These are phyloP conservation scores for Clivina fossor DNA, from an alignment of 2,888 invertebrate genomes.

Conservation along the genomic window DNA sequence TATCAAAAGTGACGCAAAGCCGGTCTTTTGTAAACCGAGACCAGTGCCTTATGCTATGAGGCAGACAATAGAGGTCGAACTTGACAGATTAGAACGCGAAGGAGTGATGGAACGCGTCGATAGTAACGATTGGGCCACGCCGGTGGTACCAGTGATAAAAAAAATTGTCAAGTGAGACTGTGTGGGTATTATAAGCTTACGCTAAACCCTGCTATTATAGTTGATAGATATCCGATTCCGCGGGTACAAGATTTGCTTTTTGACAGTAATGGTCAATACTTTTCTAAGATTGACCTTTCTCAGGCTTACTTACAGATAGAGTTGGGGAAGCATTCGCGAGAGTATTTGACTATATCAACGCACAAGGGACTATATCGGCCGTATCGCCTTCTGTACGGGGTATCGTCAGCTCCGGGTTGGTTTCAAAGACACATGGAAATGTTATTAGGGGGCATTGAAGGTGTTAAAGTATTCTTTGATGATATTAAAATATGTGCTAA, in stretches of 20 bases:
- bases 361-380: constrained; percentile 43
- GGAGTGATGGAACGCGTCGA: neutral
- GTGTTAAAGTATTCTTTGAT: constrained; percentile 41
- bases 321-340: constrained; percentile 35
- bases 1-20: constrained; percentile 3
- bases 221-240: constrained; percentile 42
- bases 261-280: constrained; percentile 36
- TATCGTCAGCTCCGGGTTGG: constrained; percentile 45
- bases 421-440: constrained; percentile 47
- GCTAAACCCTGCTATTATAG: constrained; percentile 40
- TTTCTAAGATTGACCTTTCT: constrained; percentile 40
- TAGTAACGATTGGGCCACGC: constrained; percentile 12
- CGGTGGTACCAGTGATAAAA: constrained; percentile 15
- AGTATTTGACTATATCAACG: constrained; percentile 42
- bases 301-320: constrained; percentile 36
- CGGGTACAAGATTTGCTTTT: constrained; percentile 41
- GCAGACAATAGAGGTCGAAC: constrained; percentile 33
- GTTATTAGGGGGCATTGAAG: constrained; percentile 39
- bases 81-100: constrained; percentile 37
- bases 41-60: constrained; percentile 40
- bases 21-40: constrained; percentile 37
- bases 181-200: constrained; percentile 39
- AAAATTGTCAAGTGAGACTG: constrained; percentile 36
- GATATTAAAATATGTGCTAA: constrained; percentile 41
- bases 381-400: constrained; percentile 43